Base-by-base conservation (phyloP, 2,888 invertebrate genomes). In the Gerris lacustris region DNA sequence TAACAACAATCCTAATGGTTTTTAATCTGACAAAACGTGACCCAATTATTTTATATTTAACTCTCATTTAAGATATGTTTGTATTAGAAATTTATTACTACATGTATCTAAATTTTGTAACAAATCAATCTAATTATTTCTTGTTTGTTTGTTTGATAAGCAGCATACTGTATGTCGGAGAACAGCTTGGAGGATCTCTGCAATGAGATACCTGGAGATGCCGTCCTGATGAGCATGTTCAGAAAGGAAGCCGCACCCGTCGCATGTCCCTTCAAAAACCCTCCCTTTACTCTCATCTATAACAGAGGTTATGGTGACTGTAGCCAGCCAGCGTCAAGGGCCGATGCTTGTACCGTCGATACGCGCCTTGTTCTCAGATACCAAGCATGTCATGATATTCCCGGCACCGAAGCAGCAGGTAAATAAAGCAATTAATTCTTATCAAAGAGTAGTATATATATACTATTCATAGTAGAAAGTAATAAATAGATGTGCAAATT, bases 261-360 rank as follows among this genome's bases (percentile, higher is more conserved):
- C 77, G 83, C 87, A 44, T 94, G 93, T 78, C 93, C 93, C 2
- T 92, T 94, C 82, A 86, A 86, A 75, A 87, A 88, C 45, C 89
- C 90, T 69, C 91, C 92, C 0, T 89, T 90, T 80, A 88, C 88
- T 15, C 92, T 93, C 81, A 87, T 88, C 2, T 93, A 93, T 80
- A 90, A 85, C 78, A 84, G 86, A 45, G 90, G 90, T 5, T 84
- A 86, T 0, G 89, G 88, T 0, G 90, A 90, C 77, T 92, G 92
- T 80, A 76, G 70, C 88, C 11, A 86, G 77, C 92, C 92, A 0
- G 86, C 86, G 17, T 92, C 92, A 11, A 86, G 88, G 66, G 90
- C 91, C 0, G 91, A 92, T 80, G 87, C 90, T 69, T 94, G 93
- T 81, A 92, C 92, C 0, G 91, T 92, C 77, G 88, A 90, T 77